Conservation (phyloP, 2,888 invertebrate genomes). For the Athalia rosae region DNA sequence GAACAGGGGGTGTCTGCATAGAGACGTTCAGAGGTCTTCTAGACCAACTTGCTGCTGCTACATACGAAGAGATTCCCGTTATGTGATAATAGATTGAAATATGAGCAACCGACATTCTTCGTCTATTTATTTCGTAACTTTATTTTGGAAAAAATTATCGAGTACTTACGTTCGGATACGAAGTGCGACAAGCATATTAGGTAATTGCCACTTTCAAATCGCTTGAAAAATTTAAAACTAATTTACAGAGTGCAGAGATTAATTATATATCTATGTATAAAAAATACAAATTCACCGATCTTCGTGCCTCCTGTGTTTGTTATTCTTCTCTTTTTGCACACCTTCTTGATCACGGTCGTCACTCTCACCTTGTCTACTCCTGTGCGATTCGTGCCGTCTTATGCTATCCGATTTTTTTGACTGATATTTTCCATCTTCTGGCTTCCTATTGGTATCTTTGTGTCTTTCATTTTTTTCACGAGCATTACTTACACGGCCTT, state of each 20-base stretch:
- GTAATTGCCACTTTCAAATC: neutral
- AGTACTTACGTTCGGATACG: neutral
- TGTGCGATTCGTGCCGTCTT: neutral
- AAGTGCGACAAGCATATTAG: constrained; percentile 1
- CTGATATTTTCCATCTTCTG: constrained; percentile 47
- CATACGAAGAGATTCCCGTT: neutral
- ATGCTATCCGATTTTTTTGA: constrained; percentile 48
- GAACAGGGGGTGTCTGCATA: constrained; percentile 59
- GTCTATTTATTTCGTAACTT: constrained; percentile 15
- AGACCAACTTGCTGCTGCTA: constrained; percentile 31
- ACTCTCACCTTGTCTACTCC: constrained; percentile 51
- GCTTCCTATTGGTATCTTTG: constrained; percentile 47
- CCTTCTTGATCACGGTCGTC: constrained; percentile 50
- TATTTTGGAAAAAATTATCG: constrained; percentile 7
- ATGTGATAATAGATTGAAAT: neutral
- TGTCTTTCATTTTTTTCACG: constrained; percentile 50
- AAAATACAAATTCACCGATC: constrained; percentile 17
- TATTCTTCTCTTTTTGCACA: constrained; percentile 52
- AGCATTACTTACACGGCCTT: constrained; percentile 1
- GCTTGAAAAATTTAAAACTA: neutral
- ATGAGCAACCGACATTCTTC: neutral
- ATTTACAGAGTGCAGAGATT: constrained; percentile 6
- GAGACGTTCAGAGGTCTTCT: constrained; percentile 57
- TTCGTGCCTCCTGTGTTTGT: constrained; percentile 49
- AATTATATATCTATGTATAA: neutral